Conservation (phyloP, 1,140 invertebrate species). For the Drosophila jambulina region DNA sequence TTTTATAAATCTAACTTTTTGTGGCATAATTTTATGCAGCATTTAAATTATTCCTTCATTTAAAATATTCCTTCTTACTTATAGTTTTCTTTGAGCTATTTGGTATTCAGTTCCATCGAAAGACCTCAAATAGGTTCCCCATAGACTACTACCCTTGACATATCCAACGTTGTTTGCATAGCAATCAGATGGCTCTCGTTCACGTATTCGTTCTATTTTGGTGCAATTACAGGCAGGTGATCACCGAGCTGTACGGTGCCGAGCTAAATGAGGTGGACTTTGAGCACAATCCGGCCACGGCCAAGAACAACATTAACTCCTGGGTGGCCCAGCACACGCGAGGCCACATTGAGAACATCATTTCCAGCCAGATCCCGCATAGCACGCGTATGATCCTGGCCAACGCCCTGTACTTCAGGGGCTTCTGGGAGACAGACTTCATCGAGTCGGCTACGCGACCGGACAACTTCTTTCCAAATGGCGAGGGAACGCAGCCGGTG, state of each 20-base stretch:
- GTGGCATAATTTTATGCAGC: not conserved
- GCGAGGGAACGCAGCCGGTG: conserved; percentile 79
- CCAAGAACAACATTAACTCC: conserved; percentile 87
- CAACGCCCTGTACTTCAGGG: conserved; percentile 92
- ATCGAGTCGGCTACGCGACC: conserved; percentile 85
- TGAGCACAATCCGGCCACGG: conserved; percentile 68
- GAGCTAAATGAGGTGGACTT: conserved; percentile 88
- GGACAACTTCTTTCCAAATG: conserved; percentile 86
- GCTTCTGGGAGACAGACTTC: conserved; percentile 91
- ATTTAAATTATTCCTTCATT: too few species aligned
- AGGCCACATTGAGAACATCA: conserved; percentile 88
- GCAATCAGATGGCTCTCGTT: not conserved
- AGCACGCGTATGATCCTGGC: conserved; percentile 89
- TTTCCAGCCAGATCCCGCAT: conserved; percentile 85
- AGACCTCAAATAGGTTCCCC: not conserved
- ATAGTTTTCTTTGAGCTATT: not conserved
- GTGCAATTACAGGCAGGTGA: conserved; percentile 74
- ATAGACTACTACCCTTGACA: conserved; percentile 10
- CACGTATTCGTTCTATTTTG: conserved; percentile 17
- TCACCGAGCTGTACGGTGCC: conserved; percentile 86
- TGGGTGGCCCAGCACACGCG: conserved; percentile 89
- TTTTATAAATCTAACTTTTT: too few species aligned
- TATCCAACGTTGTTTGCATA: conserved; percentile 12
- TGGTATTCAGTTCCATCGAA: not conserved
- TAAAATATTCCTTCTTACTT: not conserved